A percentile compares a stretch with the other conserved stretches of the same genome.
phyloP scores from a whole-genome alignment of 2,797 vertebrate species.

The Denticeps clupeoides region DNA sequence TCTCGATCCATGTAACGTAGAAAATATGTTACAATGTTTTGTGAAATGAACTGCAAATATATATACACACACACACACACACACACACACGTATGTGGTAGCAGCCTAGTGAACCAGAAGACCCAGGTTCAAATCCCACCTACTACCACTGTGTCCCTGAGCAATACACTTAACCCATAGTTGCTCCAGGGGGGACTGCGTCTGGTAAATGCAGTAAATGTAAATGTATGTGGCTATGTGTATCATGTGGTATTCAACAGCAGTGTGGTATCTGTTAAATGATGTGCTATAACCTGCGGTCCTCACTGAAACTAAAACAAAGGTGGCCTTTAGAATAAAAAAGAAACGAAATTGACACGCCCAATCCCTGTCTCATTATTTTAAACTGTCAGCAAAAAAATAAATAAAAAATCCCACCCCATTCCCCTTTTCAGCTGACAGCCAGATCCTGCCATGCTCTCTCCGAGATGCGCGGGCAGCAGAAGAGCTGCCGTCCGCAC shows the following conservation, averaged over 20 bases:
- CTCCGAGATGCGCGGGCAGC: not conserved
- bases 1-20: too few species aligned
- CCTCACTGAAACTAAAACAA: conserved; percentile 51
- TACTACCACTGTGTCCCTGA: too few species aligned
- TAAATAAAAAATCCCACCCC: conserved; percentile 24
- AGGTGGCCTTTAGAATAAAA: conserved; percentile 38
- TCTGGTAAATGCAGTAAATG: too few species aligned
- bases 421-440: conserved; percentile 12
- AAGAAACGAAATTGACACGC: not conserved
- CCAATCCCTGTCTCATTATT: not conserved
- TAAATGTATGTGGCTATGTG: too few species aligned
- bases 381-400: conserved; percentile 31
- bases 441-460: not conserved
- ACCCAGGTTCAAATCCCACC: too few species aligned
- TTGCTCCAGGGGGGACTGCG: too few species aligned
- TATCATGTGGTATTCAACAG: conserved; percentile 11
- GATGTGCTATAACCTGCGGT: conserved; percentile 36
- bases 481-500: not conserved
- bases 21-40: too few species aligned
- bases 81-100: not conserved
- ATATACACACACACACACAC: not conserved
- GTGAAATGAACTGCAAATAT: conserved; percentile 10
- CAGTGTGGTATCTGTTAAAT: too few species aligned
- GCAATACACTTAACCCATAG: too few species aligned
- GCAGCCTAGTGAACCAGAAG: too few species aligned